These are phyloP conservation scores for Leucophenga maculata DNA, from an alignment of 2,888 invertebrate species.

Conservation along the genomic window DNA sequence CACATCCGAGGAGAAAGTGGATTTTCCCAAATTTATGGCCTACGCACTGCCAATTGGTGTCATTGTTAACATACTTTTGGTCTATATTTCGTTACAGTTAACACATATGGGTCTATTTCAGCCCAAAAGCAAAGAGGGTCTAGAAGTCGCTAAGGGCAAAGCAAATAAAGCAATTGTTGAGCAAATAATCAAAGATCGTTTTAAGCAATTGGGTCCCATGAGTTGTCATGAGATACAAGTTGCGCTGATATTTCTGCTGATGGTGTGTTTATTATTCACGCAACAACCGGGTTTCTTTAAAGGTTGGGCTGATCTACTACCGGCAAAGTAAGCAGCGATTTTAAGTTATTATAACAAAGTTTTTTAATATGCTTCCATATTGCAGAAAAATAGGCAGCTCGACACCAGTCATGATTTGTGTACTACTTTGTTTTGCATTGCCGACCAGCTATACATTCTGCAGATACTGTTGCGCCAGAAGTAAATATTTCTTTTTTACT, in stretches of 20 bases:
- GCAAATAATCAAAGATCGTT: constrained; percentile 64
- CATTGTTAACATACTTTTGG: constrained; percentile 36
- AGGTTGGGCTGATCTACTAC: constrained; percentile 82
- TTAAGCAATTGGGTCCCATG: constrained; percentile 82
- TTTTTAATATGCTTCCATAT: no score
- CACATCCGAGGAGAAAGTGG: constrained; percentile 46
- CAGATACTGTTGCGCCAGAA: constrained; percentile 75
- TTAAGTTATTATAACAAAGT: no score
- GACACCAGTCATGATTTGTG: constrained; percentile 83
- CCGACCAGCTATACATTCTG: constrained; percentile 84
- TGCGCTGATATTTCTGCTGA: constrained; percentile 79
- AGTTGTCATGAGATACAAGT: constrained; percentile 83
- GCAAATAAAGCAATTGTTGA: constrained; percentile 77
- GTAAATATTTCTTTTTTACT: background rate
- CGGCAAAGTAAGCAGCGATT: constrained; percentile 51
- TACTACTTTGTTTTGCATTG: constrained; percentile 83
- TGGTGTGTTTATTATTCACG: constrained; percentile 87
- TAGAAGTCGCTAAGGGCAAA: constrained; percentile 67
- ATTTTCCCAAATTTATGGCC: constrained; percentile 55
- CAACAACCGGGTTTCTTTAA: constrained; percentile 86
- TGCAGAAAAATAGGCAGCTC: constrained; percentile 66
- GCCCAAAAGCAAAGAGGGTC: constrained; percentile 41
- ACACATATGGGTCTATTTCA: constrained; percentile 65
- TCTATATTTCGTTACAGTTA: constrained; percentile 51
- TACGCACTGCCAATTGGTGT: constrained; percentile 54